phyloP scores from a whole-genome alignment of 2,797 vertebrate genomes.

The Bradypus variegatus region DNA sequence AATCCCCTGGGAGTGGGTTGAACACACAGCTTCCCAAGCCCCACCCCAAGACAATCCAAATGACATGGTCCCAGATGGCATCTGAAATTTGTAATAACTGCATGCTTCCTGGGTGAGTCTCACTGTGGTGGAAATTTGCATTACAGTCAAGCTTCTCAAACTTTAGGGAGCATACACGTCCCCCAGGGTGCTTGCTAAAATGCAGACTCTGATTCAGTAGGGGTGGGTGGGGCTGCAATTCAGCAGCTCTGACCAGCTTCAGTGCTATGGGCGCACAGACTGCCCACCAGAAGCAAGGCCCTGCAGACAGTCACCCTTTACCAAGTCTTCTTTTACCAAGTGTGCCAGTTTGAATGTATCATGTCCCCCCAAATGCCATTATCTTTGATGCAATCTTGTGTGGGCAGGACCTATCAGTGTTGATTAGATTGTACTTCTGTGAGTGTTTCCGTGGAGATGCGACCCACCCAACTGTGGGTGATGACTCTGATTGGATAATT shows the following conservation, averaged over 20 bases:
- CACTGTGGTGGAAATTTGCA: not conserved
- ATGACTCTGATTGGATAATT: too few relatives aligned
- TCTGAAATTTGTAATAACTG: not conserved
- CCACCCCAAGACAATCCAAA: rapidly evolving
- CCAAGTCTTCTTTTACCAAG: too few relatives aligned
- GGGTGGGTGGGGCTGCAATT: not conserved
- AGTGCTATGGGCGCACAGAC: rapidly evolving
- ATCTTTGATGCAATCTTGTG: too few relatives aligned
- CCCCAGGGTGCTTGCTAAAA: not conserved
- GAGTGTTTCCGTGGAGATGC: too few relatives aligned
- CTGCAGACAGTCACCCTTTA: not conserved
- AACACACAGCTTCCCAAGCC: not conserved
- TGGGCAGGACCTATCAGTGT: too few relatives aligned
- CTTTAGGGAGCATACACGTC: too few relatives aligned
- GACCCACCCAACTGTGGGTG: too few relatives aligned
- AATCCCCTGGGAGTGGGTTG: not conserved
- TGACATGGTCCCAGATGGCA: not conserved
- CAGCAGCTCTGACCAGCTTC: rapidly evolving
- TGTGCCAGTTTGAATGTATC: too few relatives aligned
- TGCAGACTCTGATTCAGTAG: not conserved
- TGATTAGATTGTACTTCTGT: too few relatives aligned
- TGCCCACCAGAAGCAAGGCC: not conserved
- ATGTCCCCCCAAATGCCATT: too few relatives aligned
- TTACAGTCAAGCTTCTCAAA: not conserved
- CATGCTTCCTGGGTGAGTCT: not conserved